Evolutionary conservation across 2,888 invertebrate species (phyloP).

Genomic region (Agrochola macilenta): DNA sequence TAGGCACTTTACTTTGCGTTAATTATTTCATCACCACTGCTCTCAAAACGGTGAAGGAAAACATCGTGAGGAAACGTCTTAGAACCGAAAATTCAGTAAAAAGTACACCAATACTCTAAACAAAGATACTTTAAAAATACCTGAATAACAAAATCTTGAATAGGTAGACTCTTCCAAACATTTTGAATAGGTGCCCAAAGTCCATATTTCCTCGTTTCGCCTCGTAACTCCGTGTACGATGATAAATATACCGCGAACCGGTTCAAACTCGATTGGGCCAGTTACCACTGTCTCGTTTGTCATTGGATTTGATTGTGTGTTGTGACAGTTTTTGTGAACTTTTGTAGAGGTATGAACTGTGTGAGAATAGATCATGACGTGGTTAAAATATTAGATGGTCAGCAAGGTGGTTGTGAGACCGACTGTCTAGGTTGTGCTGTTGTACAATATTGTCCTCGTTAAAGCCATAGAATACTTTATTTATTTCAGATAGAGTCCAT

Average conservation of each 20-base stretch:
- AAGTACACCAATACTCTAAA: background rate
- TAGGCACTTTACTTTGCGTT: no score
- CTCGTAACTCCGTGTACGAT: conserved; percentile 22
- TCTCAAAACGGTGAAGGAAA: no score
- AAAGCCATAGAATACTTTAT: no score
- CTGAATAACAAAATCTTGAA: conserved; percentile 12
- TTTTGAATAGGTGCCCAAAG: conserved; percentile 25
- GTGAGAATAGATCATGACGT: background rate
- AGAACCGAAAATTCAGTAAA: background rate
- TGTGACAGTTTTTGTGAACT: conserved; percentile 1
- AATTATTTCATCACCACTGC: no score
- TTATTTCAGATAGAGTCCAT: no score
- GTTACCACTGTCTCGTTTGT: conserved; percentile 43
- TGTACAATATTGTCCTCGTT: no score
- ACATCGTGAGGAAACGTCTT: no score
- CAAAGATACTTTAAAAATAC: background rate
- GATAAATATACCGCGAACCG: conserved; percentile 50
- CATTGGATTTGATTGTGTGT: conserved; percentile 30
- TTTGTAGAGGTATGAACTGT: background rate
- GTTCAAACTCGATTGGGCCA: conserved; percentile 36
- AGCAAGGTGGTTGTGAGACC: background rate
- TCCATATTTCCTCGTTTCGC: conserved; percentile 49
- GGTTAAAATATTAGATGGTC: background rate
- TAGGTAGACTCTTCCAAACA: background rate
- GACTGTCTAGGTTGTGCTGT: no score